A percentile compares a stretch with the other conserved stretches of the same genome.
Conservation (phyloP, 2,113 vertebrate species). For the Agapornis roseicollis region DNA sequence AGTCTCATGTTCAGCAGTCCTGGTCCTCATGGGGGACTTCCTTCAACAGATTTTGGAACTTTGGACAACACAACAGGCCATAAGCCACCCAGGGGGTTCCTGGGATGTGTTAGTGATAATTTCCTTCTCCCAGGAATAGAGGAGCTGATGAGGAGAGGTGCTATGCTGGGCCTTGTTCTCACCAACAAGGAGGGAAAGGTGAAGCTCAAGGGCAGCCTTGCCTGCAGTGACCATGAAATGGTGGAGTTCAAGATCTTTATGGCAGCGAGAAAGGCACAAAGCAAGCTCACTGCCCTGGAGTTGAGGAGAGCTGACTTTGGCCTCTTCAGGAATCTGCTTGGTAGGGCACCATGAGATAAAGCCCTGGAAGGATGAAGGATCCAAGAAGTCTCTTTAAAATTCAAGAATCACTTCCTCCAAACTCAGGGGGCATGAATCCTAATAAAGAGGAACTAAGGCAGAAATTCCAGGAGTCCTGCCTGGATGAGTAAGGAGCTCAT, state of each 20-base stretch:
- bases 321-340: background rate
- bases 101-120: background rate
- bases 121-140: background rate
- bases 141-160: background rate
- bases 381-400: background rate
- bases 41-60: background rate
- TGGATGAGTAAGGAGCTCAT: background rate
- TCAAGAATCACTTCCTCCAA: background rate
- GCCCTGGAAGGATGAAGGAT: background rate
- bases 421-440: background rate
- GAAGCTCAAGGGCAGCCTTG: background rate
- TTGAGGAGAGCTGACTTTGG: background rate
- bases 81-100: background rate
- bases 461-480: background rate
- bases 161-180: background rate
- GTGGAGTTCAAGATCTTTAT: background rate
- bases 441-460: background rate
- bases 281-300: background rate
- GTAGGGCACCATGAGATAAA: background rate
- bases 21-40: background rate
- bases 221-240: background rate
- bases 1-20: background rate
- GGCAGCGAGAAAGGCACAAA: background rate
- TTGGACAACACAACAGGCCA: background rate
- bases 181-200: background rate